Evolutionary conservation across 2,113 vertebrate species (phyloP), one percentile per base, ranked within the genome.

Genomic region (Phocoena phocoena): DNA sequence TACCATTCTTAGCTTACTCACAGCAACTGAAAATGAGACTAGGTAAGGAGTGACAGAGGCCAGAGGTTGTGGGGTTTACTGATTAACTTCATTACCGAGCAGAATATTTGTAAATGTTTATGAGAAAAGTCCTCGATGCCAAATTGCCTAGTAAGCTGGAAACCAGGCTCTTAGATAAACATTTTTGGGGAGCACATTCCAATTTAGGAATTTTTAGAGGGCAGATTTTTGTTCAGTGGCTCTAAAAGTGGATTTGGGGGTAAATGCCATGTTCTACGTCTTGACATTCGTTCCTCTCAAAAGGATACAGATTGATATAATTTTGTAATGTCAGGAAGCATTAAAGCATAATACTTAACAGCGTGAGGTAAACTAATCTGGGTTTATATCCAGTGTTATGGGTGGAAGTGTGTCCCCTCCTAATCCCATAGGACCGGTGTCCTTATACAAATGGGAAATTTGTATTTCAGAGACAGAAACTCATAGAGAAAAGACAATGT

Each of bases 11-110:
- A 95, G 90, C 71, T 95, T 96, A 98, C 94, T 97, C 97, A 88
- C 95, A 97, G 97, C 92, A 67, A 96, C 90, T 94, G 97, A 96
- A 97, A 97, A 97, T 98, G 98, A 97, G 96, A 98, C 96, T 98
- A 97, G 97, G 98, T 96, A 99, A 98, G 98, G 98, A 98, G 98
- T 98, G 96, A 99, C 98, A 98, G 97, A 98, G 99, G 99, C 93
- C 99, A 99, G 99, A 99, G 99, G 99, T 99, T 99, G 98, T 95
- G 67, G 81, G 86, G 98, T 98, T 99, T 99, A 99, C 98, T 99
- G 96, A 99, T 99, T 99, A 99, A 99, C 99, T 98, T 97, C 92
- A 97, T 98, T 97, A 96, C 60, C 68, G 47, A 98, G 97, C 93
- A 98, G 97, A 98, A 96, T 97, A 98, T 97, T 98, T 98, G 98